A percentile compares a stretch with the other conserved stretches of the same genome.
Conservation (phyloP, 2,113 vertebrate genomes). For the Leptobrachium ailaonicum region DNA sequence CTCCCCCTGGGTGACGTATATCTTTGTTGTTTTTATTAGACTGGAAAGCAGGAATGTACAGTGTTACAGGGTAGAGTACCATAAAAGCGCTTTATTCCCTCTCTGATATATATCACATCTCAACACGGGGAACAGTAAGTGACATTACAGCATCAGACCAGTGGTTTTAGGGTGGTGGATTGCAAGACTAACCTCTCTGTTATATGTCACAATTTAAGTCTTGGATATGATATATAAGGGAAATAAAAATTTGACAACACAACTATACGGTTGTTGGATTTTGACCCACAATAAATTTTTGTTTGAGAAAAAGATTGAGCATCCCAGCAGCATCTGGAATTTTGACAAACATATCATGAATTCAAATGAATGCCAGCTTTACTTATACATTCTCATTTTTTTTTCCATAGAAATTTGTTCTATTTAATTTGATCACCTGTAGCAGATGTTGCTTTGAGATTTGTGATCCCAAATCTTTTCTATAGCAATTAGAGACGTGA, state of each 20-base stretch:
- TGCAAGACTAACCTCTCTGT: not conserved
- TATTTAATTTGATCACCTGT: too few relatives aligned
- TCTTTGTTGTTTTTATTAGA: constrained; percentile 48
- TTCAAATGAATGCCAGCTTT: too few relatives aligned
- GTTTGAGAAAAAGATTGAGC: not conserved
- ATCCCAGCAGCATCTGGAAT: not conserved
- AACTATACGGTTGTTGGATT: not conserved
- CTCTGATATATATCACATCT: constrained; percentile 42
- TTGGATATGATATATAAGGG: not conserved
- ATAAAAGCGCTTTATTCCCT: constrained; percentile 47
- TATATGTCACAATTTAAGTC: not conserved
- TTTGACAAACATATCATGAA: not conserved
- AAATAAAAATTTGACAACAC: not conserved
- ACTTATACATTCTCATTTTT: too few relatives aligned
- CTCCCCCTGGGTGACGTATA: constrained; percentile 51
- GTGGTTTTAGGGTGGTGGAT: constrained; percentile 18
- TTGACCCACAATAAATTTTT: not conserved
- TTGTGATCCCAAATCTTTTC: too few relatives aligned
- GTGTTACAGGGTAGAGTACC: constrained; percentile 43
- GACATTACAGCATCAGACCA: constrained; percentile 22
- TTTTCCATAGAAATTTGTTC: too few relatives aligned
- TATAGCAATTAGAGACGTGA: too few relatives aligned
- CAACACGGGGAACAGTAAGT: constrained; percentile 28
- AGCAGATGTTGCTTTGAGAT: too few relatives aligned
- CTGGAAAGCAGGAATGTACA: constrained; percentile 44